Evolutionary conservation across 2,797 vertebrate species (phyloP).

Genomic region (Enteromius argenteus): DNA sequence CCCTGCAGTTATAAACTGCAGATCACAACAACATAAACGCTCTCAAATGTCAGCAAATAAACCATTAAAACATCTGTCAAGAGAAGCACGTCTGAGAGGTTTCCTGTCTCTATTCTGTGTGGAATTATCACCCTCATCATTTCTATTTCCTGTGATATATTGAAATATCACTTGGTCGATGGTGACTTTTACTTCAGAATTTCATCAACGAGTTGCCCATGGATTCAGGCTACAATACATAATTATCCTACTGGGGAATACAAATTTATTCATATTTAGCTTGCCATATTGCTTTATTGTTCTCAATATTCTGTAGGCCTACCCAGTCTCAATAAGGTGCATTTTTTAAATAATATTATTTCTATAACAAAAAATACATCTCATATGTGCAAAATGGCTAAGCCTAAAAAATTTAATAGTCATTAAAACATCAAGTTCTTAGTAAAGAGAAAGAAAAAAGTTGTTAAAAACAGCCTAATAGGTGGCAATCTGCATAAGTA

Average conservation of each 20-base stretch:
- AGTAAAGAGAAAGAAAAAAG: neutral
- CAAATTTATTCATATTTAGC: neutral
- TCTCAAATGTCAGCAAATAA: slow-evolving; percentile 75
- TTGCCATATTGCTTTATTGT: neutral
- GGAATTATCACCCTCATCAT: slow-evolving; percentile 67
- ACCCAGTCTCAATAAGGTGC: neutral
- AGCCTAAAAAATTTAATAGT: neutral
- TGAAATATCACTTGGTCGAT: slow-evolving; percentile 59
- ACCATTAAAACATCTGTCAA: slow-evolving; percentile 75
- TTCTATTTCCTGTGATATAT: slow-evolving; percentile 60
- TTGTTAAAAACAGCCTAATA: neutral
- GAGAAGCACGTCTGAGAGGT: slow-evolving; percentile 69
- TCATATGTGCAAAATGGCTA: neutral
- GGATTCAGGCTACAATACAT: neutral
- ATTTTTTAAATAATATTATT: neutral
- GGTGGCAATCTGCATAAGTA: neutral
- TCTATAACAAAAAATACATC: neutral
- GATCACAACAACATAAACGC: slow-evolving; percentile 70
- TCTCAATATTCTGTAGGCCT: neutral
- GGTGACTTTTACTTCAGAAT: slow-evolving; percentile 38
- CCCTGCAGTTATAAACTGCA: slow-evolving; percentile 49
- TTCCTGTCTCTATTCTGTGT: slow-evolving; percentile 55
- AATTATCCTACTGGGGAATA: slow-evolving; percentile 7
- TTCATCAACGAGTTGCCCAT: neutral
- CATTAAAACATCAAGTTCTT: neutral